phyloP scores from a whole-genome alignment of 1,140 invertebrate species.

The Phymastichus coffea region DNA sequence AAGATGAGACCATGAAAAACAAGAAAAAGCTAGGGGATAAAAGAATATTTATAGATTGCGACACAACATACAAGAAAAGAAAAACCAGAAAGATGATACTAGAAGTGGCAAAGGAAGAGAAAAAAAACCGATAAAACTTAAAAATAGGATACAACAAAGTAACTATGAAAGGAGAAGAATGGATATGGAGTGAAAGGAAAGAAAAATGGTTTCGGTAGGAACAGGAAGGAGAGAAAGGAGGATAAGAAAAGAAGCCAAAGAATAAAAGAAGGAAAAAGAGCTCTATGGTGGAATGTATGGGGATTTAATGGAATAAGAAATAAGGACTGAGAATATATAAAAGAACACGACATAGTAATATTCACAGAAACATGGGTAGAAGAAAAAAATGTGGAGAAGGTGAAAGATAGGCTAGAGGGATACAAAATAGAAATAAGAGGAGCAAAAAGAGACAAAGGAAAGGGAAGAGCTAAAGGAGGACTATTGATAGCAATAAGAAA shows the following conservation, averaged over 20 bases:
- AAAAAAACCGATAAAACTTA: background rate
- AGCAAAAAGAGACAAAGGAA: slow-evolving; percentile 56
- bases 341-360: background rate
- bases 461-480: no score
- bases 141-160: background rate
- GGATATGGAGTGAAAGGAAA: background rate
- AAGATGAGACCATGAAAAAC: background rate
- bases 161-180: background rate
- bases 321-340: background rate
- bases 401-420: slow-evolving; percentile 3
- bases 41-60: no score
- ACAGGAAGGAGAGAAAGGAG: background rate
- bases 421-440: background rate
- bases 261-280: background rate
- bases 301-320: background rate
- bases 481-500: no score
- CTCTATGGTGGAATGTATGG: no score
- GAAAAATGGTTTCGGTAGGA: background rate
- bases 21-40: background rate
- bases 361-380: background rate
- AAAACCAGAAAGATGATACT: background rate
- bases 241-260: background rate
- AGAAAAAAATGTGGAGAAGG: background rate
- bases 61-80: no score
- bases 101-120: background rate